Conservation (phyloP, 2,797 vertebrate species). For the Onychomys arenicola region DNA sequence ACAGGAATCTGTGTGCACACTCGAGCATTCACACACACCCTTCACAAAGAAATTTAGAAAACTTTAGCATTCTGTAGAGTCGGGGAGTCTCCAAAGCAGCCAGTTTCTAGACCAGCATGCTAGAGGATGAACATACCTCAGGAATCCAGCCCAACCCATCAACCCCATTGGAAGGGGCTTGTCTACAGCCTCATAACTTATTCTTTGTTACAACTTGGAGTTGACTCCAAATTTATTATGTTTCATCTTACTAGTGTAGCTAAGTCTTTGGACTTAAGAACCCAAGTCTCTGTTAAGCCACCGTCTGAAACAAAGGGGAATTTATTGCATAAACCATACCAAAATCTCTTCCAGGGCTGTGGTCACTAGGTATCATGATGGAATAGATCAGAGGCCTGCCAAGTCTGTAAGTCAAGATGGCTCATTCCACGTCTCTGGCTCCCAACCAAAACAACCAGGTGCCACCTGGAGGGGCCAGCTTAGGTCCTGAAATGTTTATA, state of each 20-base stretch:
- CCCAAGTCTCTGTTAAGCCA: slow-evolving; percentile 1
- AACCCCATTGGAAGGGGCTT: background rate
- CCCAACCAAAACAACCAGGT: background rate
- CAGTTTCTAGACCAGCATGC: background rate
- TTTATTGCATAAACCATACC: background rate
- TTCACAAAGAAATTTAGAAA: background rate
- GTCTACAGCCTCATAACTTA: background rate
- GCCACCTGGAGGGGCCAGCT: background rate
- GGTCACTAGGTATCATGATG: background rate
- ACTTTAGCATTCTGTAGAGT: background rate
- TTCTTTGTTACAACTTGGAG: slow-evolving; percentile 25
- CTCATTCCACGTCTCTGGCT: background rate
- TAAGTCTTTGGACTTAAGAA: slow-evolving; percentile 42
- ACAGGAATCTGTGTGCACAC: background rate
- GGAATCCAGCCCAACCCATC: background rate
- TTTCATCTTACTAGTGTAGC: slow-evolving; percentile 1
- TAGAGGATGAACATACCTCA: background rate
- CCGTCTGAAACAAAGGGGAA: background rate
- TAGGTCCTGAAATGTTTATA: slow-evolving; percentile 31
- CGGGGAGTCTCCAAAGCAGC: background rate
- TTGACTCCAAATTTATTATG: background rate
- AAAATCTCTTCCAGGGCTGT: background rate
- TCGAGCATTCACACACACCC: background rate
- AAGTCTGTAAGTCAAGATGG: slow-evolving; percentile 31
- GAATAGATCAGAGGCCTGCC: background rate